A percentile compares a stretch with the other conserved stretches of the same genome.
phyloP scores from a whole-genome alignment of 2,888 invertebrate species.

The Diaprepes abbreviatus region DNA sequence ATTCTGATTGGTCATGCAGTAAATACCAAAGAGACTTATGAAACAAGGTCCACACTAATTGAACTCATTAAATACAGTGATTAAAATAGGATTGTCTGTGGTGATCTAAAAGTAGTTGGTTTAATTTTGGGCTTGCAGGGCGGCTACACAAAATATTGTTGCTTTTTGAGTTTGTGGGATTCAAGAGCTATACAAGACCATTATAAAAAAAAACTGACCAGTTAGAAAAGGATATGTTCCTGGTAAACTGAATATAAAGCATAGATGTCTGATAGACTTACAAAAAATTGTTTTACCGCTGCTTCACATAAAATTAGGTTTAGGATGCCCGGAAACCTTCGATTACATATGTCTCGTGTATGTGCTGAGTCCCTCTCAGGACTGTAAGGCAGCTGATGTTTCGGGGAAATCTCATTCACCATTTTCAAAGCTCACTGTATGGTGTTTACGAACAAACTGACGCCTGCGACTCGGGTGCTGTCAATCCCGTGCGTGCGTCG shows the following conservation, averaged over 20 bases:
- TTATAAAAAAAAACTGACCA: conserved; percentile 46
- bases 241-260: conserved; percentile 26
- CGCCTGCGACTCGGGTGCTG: no score
- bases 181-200: conserved; percentile 51
- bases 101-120: conserved; percentile 45
- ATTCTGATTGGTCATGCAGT: conserved; percentile 7
- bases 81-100: conserved; percentile 35
- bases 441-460: no score
- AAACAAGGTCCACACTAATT: conserved; percentile 19
- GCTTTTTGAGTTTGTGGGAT: conserved; percentile 54
- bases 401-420: no score
- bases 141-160: conserved; percentile 54
- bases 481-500: no score
- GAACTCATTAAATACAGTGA: conserved; percentile 35
- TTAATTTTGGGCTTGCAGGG: conserved; percentile 52
- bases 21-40: conserved; percentile 10
- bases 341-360: no score
- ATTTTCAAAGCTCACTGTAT: no score
- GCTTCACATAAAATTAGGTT: conserved; percentile 54
- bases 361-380: no score
- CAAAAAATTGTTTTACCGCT: conserved; percentile 51
- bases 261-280: conserved; percentile 40
- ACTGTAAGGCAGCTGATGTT: no score
- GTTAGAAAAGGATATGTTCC: conserved; percentile 22
- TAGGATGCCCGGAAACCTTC: no score